These are phyloP conservation scores for Syngnathus floridae DNA, from an alignment of 2,113 vertebrate genomes.

Conservation along the genomic window DNA sequence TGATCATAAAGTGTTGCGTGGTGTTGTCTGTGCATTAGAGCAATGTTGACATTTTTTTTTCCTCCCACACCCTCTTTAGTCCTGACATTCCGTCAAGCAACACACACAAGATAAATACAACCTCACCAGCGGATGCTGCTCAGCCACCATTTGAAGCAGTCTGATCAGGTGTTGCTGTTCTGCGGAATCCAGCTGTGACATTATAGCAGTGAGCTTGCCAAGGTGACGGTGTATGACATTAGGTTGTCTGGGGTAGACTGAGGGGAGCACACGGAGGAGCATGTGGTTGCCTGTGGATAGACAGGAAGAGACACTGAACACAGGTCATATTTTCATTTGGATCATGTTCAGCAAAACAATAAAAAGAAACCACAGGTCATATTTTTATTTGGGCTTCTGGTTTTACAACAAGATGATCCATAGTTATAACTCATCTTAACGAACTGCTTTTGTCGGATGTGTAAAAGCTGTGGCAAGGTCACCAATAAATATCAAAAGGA, in stretches of 20 bases:
- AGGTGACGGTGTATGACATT: constrained; percentile 71
- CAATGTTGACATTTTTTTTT: background rate
- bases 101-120: background rate
- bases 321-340: background rate
- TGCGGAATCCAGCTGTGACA: constrained; percentile 73
- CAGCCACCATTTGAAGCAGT: constrained; percentile 79
- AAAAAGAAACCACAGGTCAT: too few relatives aligned
- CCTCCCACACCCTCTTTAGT: background rate
- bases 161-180: constrained; percentile 84
- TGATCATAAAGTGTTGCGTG: too few relatives aligned
- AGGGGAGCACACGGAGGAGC: constrained; percentile 83
- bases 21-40: background rate
- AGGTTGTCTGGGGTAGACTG: constrained; percentile 79
- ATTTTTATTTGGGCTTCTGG: too few relatives aligned
- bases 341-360: background rate
- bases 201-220: constrained; percentile 70
- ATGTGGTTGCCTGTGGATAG: constrained; percentile 77
- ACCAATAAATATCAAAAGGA: constrained; percentile 13
- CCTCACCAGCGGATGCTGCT: constrained; percentile 77
- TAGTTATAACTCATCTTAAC: constrained; percentile 22
- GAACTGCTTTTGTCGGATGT: background rate
- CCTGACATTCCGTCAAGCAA: background rate
- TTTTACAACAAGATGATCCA: background rate
- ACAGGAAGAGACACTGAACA: background rate
- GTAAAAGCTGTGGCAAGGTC: constrained; percentile 1